Conservation (phyloP, 2,888 invertebrate genomes). For the Pachydiplax longipennis region DNA sequence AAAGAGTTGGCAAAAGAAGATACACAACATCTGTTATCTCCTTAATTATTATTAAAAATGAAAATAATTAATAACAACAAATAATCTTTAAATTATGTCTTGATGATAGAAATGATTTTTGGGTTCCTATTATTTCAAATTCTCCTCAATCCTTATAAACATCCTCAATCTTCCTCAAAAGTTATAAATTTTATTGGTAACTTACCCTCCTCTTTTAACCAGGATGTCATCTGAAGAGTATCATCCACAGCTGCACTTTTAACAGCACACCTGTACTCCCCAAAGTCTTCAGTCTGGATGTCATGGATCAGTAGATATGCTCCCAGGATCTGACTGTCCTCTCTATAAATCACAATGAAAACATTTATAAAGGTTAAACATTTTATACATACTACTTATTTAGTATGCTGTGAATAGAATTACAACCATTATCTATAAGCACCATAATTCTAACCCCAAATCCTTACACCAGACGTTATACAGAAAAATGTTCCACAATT, state of each 20-base stretch:
- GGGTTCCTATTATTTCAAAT: no score
- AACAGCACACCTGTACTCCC: constrained; percentile 69
- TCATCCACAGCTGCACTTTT: neutral
- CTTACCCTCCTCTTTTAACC: constrained; percentile 8
- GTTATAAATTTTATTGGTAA: neutral
- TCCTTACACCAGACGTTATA: no score
- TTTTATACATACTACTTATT: neutral
- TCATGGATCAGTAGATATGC: constrained; percentile 71
- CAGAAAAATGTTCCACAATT: no score
- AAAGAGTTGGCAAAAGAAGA: no score
- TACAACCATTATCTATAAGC: no score
- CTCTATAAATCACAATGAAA: constrained; percentile 63
- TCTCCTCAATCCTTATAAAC: no score
- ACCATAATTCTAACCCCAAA: no score
- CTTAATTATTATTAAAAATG: no score
- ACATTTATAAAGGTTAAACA: neutral
- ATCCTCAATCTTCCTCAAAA: neutral
- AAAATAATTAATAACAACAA: no score
- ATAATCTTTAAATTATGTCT: no score
- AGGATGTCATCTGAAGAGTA: constrained; percentile 7
- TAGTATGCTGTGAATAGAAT: neutral
- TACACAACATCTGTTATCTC: no score
- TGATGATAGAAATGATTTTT: no score
- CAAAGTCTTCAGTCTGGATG: constrained; percentile 71
- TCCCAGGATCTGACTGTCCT: constrained; percentile 74